Conservation (phyloP, 2,797 vertebrate genomes). For the Amblyopsis hoosieri region DNA sequence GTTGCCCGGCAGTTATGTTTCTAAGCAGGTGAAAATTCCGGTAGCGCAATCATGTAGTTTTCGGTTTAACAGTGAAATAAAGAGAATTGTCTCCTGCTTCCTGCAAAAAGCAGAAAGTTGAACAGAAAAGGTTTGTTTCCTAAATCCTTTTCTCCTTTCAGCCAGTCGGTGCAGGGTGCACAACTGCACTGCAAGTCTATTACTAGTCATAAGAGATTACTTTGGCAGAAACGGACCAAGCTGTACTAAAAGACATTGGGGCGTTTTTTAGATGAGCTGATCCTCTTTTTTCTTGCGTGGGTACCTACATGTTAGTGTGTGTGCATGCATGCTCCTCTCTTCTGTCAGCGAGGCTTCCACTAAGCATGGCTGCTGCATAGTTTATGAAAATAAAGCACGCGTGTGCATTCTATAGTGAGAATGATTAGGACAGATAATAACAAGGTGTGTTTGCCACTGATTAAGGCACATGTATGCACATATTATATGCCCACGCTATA, state of each 20-base stretch:
- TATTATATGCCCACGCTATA: background rate
- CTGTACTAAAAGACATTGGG: constrained; percentile 13
- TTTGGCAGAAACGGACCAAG: constrained; percentile 2
- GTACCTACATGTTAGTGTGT: background rate
- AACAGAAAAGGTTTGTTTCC: background rate
- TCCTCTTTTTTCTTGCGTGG: background rate
- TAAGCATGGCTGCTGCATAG: constrained; percentile 3
- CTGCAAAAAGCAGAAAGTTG: background rate
- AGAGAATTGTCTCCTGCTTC: too few species aligned
- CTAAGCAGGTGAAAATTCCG: too few species aligned
- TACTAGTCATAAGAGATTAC: constrained; percentile 21
- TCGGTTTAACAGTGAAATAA: too few species aligned
- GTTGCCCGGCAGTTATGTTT: too few species aligned
- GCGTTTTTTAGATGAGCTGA: constrained; percentile 20
- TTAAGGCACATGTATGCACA: too few species aligned
- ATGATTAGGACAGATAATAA: too few species aligned
- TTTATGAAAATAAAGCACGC: too few species aligned
- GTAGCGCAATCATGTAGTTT: too few species aligned
- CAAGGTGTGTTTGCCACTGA: too few species aligned
- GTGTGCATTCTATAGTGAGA: too few species aligned
- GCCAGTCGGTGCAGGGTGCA: background rate
- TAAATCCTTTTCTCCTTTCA: background rate
- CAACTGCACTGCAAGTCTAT: constrained; percentile 2
- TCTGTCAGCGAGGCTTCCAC: background rate
- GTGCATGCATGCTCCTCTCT: background rate